Conservation (phyloP, 2,797 vertebrate genomes). For the Hippocampus kuda region DNA sequence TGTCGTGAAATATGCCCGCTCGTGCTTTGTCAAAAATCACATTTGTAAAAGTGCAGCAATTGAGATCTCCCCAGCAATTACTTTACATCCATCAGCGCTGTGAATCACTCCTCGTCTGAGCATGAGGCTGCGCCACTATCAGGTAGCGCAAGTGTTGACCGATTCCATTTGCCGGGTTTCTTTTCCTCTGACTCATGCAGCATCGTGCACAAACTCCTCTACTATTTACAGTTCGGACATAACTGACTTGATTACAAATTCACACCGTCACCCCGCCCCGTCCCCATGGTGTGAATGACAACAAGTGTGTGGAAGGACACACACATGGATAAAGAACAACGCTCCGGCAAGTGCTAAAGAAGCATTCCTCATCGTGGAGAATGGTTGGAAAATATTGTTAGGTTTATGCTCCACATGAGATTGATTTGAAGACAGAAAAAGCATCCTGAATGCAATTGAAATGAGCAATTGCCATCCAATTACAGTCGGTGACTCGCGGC, state of each 20-base stretch:
- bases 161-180: conserved; percentile 39
- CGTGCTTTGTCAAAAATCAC: conserved; percentile 38
- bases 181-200: conserved; percentile 31
- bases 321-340: not conserved
- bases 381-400: not conserved
- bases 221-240: conserved; percentile 35
- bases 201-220: conserved; percentile 54
- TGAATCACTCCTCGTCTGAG: conserved; percentile 32
- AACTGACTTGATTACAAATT: conserved; percentile 44
- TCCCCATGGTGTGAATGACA: conserved; percentile 13
- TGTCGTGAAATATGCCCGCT: conserved; percentile 34
- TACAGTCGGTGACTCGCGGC: not conserved
- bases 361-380: not conserved
- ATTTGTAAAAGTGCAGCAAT: conserved; percentile 43
- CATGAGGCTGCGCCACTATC: conserved; percentile 34
- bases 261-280: conserved; percentile 22
- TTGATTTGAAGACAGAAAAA: not conserved
- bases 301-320: conserved; percentile 18
- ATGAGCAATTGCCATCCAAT: not conserved
- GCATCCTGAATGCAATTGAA: not conserved
- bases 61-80: conserved; percentile 45
- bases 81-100: conserved; percentile 37
- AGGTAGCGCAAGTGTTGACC: conserved; percentile 43
- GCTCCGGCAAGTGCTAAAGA: not conserved
- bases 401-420: not conserved